Base-by-base conservation (phyloP, 2,797 vertebrate species). In the Smutsia temminckii region DNA sequence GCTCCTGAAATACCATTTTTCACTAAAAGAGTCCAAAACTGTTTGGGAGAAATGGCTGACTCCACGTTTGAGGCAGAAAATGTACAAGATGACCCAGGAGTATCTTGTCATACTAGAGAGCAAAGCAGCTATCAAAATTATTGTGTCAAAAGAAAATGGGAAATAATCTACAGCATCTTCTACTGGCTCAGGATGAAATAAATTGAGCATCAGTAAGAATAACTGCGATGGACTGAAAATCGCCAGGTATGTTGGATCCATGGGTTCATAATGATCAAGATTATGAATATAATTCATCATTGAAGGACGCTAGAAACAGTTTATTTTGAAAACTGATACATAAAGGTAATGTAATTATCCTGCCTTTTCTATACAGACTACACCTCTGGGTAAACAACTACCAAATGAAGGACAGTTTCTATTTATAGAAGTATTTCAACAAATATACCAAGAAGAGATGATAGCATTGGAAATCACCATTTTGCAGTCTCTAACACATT, bases 271-370 rank as follows among this genome's bases (percentile, higher is more conserved):
- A 71, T 34, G 34, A 61, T 64, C 42, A 11, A 40, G 85, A 92
- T 6, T 74, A 29, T 13, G 53, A 90, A 68, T n/a, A 72, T 79
- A 92, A 88, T 75, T 75, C 3, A 37, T 25, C 25, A 86, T 83
- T 86, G 59, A 74, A 49, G 57, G 72, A 85, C 46, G 57, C 17
- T 53, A 92, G 64, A 23, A 78, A 84, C 27, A 42, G 46, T 78
- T 91, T 74, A 85, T 75, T 94, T 83, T 71, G 37, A 75, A 86
- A 86, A 86, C 6, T 32, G 55, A n/a, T 71, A 71, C 72, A 40
- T 29, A 78, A 77, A 83, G 68, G 46, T 75, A 79, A 78, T 88
- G 59, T 11, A 46, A 72, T 59, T 78, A 34, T 64, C 34, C 10
- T 84, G 34, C 29, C 23, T 85, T 79, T 94, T 78, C 40, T 42